A percentile compares a stretch with the other conserved stretches of the same genome.
Conservation (phyloP, 2,113 vertebrate species). For the Cephalopterus ornatus region DNA sequence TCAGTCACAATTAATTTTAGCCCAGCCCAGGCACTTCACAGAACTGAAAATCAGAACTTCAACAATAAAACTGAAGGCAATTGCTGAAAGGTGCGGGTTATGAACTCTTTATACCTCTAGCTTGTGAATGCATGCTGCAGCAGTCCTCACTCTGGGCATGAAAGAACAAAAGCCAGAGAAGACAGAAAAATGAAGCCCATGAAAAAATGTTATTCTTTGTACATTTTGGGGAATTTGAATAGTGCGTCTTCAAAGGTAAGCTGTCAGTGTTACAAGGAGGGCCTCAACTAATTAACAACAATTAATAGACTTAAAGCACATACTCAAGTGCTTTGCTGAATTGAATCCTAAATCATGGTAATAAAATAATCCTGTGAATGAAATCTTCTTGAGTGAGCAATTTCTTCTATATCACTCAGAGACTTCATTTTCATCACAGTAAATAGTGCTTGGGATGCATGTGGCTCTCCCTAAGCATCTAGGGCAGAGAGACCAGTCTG, state of each 20-base stretch:
- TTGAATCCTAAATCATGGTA: neutral
- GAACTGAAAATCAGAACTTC: neutral
- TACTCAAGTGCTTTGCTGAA: neutral
- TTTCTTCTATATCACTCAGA: neutral
- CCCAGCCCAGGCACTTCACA: neutral
- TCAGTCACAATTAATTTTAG: constrained; percentile 56
- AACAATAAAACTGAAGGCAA: neutral
- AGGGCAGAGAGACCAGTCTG: neutral
- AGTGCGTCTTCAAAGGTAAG: neutral
- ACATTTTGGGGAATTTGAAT: neutral
- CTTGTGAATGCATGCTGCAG: neutral
- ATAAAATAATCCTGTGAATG: neutral
- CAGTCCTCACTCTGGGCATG: neutral
- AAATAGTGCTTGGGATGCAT: neutral
- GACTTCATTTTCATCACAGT: neutral
- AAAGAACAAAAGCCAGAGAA: neutral
- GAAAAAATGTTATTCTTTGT: neutral
- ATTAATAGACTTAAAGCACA: neutral
- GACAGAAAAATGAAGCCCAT: neutral
- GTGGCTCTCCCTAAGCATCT: neutral
- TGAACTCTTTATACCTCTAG: neutral
- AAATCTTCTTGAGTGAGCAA: neutral
- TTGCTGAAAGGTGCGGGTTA: neutral
- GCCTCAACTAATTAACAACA: neutral
- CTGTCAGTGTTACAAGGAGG: neutral